Conservation (phyloP, 2,888 invertebrate genomes). For the Pachliopta kotzebuea region DNA sequence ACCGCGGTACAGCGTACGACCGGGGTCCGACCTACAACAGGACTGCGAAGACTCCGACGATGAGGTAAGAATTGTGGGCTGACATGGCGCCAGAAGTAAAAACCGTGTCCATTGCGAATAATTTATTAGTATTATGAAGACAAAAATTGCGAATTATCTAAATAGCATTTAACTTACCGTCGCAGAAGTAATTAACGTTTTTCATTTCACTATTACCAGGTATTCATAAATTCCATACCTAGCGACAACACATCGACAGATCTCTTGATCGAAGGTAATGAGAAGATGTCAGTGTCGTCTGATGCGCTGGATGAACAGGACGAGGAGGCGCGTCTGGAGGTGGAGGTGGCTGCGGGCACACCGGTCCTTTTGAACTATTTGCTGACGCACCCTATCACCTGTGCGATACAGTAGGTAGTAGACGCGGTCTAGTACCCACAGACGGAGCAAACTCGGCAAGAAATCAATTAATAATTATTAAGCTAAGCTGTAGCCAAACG, state of each 20-base stretch:
- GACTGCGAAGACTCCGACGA: constrained; percentile 51
- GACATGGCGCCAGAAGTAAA: too few relatives aligned
- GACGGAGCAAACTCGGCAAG: too few relatives aligned
- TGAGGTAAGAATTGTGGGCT: constrained; percentile 37
- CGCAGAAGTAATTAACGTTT: too few relatives aligned
- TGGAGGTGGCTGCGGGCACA: constrained; percentile 72
- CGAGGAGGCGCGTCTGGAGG: constrained; percentile 46
- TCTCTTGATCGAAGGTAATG: constrained; percentile 48
- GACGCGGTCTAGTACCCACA: too few relatives aligned
- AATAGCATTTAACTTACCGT: too few relatives aligned
- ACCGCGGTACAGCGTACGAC: constrained; percentile 42
- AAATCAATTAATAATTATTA: too few relatives aligned
- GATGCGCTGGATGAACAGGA: constrained; percentile 41
- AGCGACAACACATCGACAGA: constrained; percentile 65
- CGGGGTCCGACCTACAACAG: constrained; percentile 34
- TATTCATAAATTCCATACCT: constrained; percentile 57
- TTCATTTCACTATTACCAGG: constrained; percentile 42
- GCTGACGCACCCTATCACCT: constrained; percentile 68
- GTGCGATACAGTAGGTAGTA: constrained; percentile 42
- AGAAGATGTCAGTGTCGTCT: constrained; percentile 56
- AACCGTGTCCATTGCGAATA: too few relatives aligned
- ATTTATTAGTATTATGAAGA: too few relatives aligned
- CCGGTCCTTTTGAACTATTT: constrained; percentile 67
- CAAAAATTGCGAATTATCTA: too few relatives aligned
- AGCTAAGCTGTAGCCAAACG: too few relatives aligned